A percentile compares a stretch with the other conserved stretches of the same genome.
These are phyloP conservation scores for Lycocorax pyrrhopterus DNA, from an alignment of 2,113 vertebrate genomes.

Conservation along the genomic window DNA sequence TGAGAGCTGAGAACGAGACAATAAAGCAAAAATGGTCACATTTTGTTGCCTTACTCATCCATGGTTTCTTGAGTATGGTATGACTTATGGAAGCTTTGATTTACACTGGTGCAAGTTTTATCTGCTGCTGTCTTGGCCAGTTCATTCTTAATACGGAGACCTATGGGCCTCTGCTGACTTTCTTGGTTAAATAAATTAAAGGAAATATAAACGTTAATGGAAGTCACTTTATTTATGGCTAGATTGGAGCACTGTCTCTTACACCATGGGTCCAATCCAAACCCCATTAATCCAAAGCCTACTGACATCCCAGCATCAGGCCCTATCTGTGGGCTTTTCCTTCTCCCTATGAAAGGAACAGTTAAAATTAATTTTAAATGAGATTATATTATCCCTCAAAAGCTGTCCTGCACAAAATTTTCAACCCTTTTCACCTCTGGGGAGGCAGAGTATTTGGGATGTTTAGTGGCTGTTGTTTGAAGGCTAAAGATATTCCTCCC, in stretches of 20 bases:
- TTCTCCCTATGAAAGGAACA: neutral
- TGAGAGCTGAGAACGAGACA: neutral
- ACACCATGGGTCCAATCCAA: neutral
- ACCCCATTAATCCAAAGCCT: neutral
- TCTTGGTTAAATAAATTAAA: slow-evolving; percentile 53
- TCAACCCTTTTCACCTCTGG: neutral
- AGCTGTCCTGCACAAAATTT: neutral
- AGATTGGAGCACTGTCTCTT: neutral
- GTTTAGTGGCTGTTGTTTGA: slow-evolving; percentile 42
- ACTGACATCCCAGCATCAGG: neutral
- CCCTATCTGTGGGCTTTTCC: neutral
- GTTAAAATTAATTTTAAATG: neutral
- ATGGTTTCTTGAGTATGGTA: neutral
- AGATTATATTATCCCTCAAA: neutral
- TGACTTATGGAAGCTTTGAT: slow-evolving; percentile 53
- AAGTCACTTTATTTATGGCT: slow-evolving; percentile 35
- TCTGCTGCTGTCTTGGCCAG: slow-evolving; percentile 59
- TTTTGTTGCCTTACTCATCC: slow-evolving; percentile 15
- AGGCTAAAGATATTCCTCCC: neutral
- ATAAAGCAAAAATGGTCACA: neutral
- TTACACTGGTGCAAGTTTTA: slow-evolving; percentile 32
- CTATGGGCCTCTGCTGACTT: slow-evolving; percentile 31
- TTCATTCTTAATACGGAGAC: slow-evolving; percentile 42
- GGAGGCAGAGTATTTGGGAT: neutral
- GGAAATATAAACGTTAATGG: slow-evolving; percentile 39